Base-by-base conservation (phyloP, 2,888 invertebrate genomes). In the Herminia tarsipennalis region DNA sequence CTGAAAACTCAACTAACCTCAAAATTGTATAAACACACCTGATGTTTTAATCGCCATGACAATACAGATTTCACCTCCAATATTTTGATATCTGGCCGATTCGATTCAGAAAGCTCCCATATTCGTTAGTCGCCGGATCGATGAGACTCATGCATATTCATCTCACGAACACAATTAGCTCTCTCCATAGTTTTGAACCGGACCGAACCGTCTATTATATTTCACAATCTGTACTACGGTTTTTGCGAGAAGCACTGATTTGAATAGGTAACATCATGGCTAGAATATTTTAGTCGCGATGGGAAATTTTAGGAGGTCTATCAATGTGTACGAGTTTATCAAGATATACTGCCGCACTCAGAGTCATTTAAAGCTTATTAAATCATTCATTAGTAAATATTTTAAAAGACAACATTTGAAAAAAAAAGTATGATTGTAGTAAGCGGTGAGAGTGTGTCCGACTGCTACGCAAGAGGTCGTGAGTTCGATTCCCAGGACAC, bases 71-170 rank as follows among this genome's bases (percentile, higher is more conserved):
- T 47, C 51, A 54, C 44, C 34, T 41, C 41, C 40, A 50, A 60
- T 57, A 67, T 66, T 59, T 56, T 66, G 56, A 66, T 66, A 51
- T 63, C 36, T 45, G 38, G 30, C 33, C 49, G 65, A 66, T 67
- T 48, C 56, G 34, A 47, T 66, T 58, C 66, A 55, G 56, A 63
- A 55, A 54, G 57, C 65, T 49, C 53, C 49, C 58, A 64, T 61
- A 67, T 67, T 67, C 58, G 68, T 66, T 67, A 67, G 68, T 37
- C 28, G 48, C n/a, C 21, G 55, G 66, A 67, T 83, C 83, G 78
- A 79, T 75, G 52, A 44, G 37, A 12, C 76, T 82, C 86, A 87
- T 86, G 56, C 81, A 87, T 87, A 87, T 87, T 87, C 86, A 81
- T 48, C 43, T 51, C 73, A 75, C 72, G 76, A 74, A 78, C 78